A percentile compares a stretch with the other conserved stretches of the same genome.
Conservation (phyloP, 1,140 invertebrate species). For the Bradysia coprophila region DNA sequence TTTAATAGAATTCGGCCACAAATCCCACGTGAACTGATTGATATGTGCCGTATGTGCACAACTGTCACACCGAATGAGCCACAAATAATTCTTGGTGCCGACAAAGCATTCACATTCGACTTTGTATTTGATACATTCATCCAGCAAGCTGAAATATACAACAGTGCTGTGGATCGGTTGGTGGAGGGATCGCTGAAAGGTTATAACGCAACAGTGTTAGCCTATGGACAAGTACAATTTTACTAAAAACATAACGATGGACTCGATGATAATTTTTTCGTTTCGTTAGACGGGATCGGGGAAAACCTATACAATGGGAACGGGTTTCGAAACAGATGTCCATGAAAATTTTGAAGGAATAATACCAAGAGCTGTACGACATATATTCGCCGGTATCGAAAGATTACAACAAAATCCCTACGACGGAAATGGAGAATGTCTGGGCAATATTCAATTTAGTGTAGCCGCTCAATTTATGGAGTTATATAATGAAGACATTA, state of each 20-base stretch:
- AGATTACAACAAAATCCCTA: slow-evolving; percentile 30
- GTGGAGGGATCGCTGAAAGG: slow-evolving; percentile 79
- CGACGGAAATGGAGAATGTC: slow-evolving; percentile 4
- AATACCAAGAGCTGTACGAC: slow-evolving; percentile 80
- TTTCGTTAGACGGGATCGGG: slow-evolving; percentile 71
- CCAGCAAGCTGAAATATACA: slow-evolving; percentile 62
- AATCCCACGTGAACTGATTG: slow-evolving; percentile 78
- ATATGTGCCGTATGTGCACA: slow-evolving; percentile 88
- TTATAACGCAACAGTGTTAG: slow-evolving; percentile 89
- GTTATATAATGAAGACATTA: slow-evolving; percentile 91
- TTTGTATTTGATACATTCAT: slow-evolving; percentile 72
- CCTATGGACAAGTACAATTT: slow-evolving; percentile 70
- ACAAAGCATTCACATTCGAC: slow-evolving; percentile 95
- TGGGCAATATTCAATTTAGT: slow-evolving; percentile 30
- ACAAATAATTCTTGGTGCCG: slow-evolving; percentile 80
- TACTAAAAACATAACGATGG: not conserved
- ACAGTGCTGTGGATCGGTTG: slow-evolving; percentile 65
- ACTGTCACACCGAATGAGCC: slow-evolving; percentile 70
- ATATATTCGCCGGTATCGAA: slow-evolving; percentile 72
- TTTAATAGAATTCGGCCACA: slow-evolving; percentile 77
- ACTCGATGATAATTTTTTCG: slow-evolving; percentile 6
- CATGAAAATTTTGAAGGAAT: slow-evolving; percentile 61
- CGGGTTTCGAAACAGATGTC: slow-evolving; percentile 77
- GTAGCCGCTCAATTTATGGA: slow-evolving; percentile 81
- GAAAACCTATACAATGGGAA: slow-evolving; percentile 98